Conservation (phyloP, 1,140 invertebrate genomes). For the Tetraneura akinire region DNA sequence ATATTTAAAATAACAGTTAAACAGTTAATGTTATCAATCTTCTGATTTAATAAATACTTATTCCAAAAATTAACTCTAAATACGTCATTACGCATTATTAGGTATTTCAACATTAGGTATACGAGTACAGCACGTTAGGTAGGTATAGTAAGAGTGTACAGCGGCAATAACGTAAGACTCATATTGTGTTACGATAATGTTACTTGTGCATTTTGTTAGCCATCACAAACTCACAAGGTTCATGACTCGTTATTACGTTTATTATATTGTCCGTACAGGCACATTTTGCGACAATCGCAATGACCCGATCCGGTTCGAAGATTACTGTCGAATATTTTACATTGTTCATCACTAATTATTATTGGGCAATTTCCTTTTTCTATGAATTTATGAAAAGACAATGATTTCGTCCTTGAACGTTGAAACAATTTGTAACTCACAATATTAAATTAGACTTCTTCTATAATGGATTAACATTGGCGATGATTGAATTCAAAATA, state of each 20-base stretch:
- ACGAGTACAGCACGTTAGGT: no score
- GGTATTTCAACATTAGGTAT: no score
- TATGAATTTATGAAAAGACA: slow-evolving; percentile 13
- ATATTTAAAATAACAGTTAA: no score
- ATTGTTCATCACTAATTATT: slow-evolving; percentile 42
- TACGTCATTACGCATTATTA: no score
- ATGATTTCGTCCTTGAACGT: slow-evolving; percentile 31
- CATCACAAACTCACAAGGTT: slow-evolving; percentile 30
- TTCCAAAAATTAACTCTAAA: no score
- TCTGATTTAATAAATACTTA: no score
- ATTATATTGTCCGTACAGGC: not conserved
- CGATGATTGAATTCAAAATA: not conserved
- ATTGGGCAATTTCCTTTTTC: slow-evolving; percentile 43
- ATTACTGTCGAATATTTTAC: slow-evolving; percentile 27
- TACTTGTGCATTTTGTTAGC: not conserved
- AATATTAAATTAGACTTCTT: not conserved
- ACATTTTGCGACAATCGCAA: slow-evolving; percentile 20
- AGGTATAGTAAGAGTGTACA: no score
- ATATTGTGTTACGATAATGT: no score
- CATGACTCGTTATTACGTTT: slow-evolving; percentile 13
- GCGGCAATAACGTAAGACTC: no score
- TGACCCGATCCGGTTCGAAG: slow-evolving; percentile 36
- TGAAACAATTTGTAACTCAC: not conserved
- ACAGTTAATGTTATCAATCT: no score
- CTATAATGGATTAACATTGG: slow-evolving; percentile 4